phyloP scores from a whole-genome alignment of 2,888 invertebrate species.

The Agriopis leucophaearia region DNA sequence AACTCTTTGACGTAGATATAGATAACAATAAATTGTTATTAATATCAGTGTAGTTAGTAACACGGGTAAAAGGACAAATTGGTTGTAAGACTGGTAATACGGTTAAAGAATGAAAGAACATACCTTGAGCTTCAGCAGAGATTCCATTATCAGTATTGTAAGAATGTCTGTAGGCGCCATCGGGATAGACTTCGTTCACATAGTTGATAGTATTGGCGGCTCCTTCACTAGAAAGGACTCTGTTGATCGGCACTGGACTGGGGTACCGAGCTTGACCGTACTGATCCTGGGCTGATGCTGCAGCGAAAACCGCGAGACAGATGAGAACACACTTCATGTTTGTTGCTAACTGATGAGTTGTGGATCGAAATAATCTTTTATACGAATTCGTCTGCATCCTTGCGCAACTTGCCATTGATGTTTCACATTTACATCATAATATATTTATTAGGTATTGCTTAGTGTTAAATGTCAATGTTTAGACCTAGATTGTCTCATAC shows the following conservation, averaged over 20 bases:
- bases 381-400: conserved; percentile 55
- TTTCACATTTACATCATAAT: conserved; percentile 6
- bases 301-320: conserved; percentile 66
- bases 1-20: too few species aligned
- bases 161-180: conserved; percentile 80
- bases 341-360: conserved; percentile 52
- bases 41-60: too few species aligned
- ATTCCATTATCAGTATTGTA: conserved; percentile 89
- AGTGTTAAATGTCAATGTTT: conserved; percentile 9
- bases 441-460: conserved; percentile 14
- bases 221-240: conserved; percentile 54
- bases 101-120: neutral
- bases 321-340: conserved; percentile 64
- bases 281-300: conserved; percentile 62
- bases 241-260: conserved; percentile 8
- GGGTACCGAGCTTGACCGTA: conserved; percentile 14
- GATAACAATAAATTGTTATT: too few species aligned
- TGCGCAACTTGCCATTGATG: conserved; percentile 68
- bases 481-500: neutral
- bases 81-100: too few species aligned
- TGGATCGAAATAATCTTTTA: conserved; percentile 56
- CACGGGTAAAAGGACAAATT: too few species aligned
- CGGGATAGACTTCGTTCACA: conserved; percentile 72
- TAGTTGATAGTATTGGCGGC: conserved; percentile 67
- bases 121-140: conserved; percentile 85